phyloP scores from a whole-genome alignment of 2,888 invertebrate genomes.

The Drosophila mulleri region DNA sequence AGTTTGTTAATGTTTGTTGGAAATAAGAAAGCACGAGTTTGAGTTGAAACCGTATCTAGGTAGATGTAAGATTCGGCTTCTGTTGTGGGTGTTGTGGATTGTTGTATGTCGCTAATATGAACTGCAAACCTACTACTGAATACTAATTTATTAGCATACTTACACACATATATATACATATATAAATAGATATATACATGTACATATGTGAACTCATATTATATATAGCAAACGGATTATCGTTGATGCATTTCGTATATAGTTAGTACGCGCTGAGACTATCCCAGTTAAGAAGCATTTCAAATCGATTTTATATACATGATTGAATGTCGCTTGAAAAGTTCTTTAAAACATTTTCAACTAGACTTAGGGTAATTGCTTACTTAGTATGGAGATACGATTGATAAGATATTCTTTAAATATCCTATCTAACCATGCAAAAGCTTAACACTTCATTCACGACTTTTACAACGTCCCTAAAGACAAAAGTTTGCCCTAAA shows the following conservation, averaged over 20 bases:
- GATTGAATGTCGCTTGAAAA: not conserved
- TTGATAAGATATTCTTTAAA: not conserved
- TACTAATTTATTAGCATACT: slow-evolving; percentile 31
- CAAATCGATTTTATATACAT: slow-evolving; percentile 5
- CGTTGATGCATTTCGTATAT: slow-evolving; percentile 4
- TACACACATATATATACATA: slow-evolving; percentile 26
- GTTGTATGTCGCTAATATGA: slow-evolving; percentile 44
- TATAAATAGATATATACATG: not conserved
- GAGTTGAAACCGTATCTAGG: slow-evolving; percentile 21
- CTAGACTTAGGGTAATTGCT: not conserved
- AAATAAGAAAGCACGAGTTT: slow-evolving; percentile 66
- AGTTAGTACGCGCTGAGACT: slow-evolving; percentile 7
- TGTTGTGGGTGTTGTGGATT: slow-evolving; percentile 21
- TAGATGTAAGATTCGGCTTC: slow-evolving; percentile 7
- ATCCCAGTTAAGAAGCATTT: slow-evolving; percentile 2
- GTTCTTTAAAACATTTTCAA: not conserved
- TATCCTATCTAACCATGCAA: slow-evolving; percentile 37
- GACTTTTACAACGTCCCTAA: not conserved
- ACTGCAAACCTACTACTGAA: slow-evolving; percentile 53
- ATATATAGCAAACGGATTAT: slow-evolving; percentile 1
- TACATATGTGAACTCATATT: not conserved
- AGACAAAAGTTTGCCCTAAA: slow-evolving; percentile 9
- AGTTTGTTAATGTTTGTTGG: slow-evolving; percentile 41
- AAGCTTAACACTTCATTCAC: slow-evolving; percentile 2
- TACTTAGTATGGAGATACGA: not conserved